phyloP scores from a whole-genome alignment of 2,113 vertebrate species.

The Melanotaenia duboulayi region DNA sequence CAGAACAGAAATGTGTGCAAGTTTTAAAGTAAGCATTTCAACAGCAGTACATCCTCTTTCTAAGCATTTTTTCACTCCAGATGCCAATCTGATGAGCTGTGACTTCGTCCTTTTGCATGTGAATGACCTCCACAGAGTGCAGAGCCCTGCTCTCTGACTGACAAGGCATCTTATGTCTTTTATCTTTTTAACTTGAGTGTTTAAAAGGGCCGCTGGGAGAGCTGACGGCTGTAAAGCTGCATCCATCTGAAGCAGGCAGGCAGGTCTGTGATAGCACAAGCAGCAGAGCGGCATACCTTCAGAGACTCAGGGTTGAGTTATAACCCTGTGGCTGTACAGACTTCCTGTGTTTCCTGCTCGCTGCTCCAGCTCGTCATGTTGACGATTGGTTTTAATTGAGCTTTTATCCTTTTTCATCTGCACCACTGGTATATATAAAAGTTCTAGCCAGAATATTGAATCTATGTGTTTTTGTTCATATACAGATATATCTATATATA shows the following conservation, averaged over 20 bases:
- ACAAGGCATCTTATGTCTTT: slow-evolving; percentile 73
- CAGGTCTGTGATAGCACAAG: slow-evolving; percentile 64
- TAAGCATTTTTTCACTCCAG: slow-evolving; percentile 25
- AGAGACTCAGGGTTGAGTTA: slow-evolving; percentile 71
- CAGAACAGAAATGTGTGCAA: slow-evolving; percentile 5
- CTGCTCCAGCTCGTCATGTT: slow-evolving; percentile 45
- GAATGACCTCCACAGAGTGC: slow-evolving; percentile 47
- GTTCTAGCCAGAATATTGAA: neutral
- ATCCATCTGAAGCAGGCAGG: slow-evolving; percentile 64
- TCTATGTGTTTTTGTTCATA: slow-evolving; percentile 1
- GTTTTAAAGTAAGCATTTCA: slow-evolving; percentile 5
- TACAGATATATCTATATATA: too few species aligned
- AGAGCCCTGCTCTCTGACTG: slow-evolving; percentile 56
- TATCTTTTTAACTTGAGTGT: slow-evolving; percentile 77
- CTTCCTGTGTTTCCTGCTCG: slow-evolving; percentile 71
- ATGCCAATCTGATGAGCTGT: slow-evolving; percentile 57
- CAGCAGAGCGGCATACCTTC: slow-evolving; percentile 63
- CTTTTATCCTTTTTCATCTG: slow-evolving; percentile 39
- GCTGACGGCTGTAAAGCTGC: slow-evolving; percentile 66
- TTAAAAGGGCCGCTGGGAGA: slow-evolving; percentile 74
- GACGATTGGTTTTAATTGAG: slow-evolving; percentile 40
- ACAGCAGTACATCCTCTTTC: slow-evolving; percentile 17
- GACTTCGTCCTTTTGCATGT: slow-evolving; percentile 40
- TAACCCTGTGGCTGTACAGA: slow-evolving; percentile 67
- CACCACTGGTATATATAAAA: neutral